phyloP scores from a whole-genome alignment of 2,888 invertebrate species.

The Spialia ferax region DNA sequence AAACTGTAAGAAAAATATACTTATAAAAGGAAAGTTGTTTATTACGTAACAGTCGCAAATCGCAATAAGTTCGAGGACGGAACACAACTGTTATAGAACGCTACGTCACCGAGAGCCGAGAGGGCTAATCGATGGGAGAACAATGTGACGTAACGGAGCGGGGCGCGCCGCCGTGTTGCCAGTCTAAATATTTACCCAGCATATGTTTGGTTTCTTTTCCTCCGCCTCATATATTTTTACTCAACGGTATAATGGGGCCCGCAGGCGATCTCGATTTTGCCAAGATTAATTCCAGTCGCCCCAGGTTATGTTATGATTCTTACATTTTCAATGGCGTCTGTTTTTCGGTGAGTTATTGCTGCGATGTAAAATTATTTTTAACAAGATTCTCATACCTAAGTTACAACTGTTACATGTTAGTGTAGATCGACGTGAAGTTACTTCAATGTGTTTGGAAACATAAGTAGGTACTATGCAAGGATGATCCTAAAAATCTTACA shows the following conservation, averaged over 20 bases:
- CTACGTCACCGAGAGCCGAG: conserved; percentile 68
- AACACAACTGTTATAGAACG: conserved; percentile 64
- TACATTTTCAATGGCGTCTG: conserved; percentile 30
- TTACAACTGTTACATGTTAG: no score
- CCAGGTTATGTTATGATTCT: conserved; percentile 40
- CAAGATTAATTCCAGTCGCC: conserved; percentile 76
- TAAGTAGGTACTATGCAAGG: no score
- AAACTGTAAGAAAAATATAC: conserved; percentile 45
- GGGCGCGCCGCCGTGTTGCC: conserved; percentile 56
- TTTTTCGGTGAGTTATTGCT: conserved; percentile 36
- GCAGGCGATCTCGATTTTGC: conserved; percentile 76
- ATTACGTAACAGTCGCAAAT: conserved; percentile 42
- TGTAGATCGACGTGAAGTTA: no score
- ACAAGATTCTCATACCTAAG: not conserved
- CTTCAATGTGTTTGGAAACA: no score
- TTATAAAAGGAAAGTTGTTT: conserved; percentile 28
- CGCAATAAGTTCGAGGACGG: conserved; percentile 50
- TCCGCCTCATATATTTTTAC: conserved; percentile 85
- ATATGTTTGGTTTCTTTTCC: conserved; percentile 86
- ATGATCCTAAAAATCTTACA: no score
- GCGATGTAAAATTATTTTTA: not conserved
- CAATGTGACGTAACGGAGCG: conserved; percentile 80
- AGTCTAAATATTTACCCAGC: conserved; percentile 82
- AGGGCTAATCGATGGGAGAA: conserved; percentile 80
- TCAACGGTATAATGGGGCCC: conserved; percentile 73